A percentile compares a stretch with the other conserved stretches of the same genome.
phyloP scores from a whole-genome alignment of 2,113 vertebrate genomes.

The Plecturocebus donacophilus region DNA sequence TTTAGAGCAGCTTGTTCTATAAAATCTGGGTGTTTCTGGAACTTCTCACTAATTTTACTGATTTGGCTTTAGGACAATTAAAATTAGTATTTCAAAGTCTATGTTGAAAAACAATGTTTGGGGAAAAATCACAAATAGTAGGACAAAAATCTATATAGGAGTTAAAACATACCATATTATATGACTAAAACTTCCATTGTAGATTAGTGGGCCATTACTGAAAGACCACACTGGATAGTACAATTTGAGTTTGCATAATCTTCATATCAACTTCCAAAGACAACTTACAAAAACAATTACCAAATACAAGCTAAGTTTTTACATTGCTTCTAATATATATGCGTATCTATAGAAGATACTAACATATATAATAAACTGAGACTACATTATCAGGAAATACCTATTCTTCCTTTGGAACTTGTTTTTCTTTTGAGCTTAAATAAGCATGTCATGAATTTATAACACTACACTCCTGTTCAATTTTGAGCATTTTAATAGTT shows the following conservation, averaged over 20 bases:
- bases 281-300: neutral
- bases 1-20: neutral
- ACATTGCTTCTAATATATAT: neutral
- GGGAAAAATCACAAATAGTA: neutral
- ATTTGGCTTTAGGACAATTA: neutral
- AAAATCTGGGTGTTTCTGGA: neutral
- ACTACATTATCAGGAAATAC: neutral
- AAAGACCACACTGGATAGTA: neutral
- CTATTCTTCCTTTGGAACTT: neutral
- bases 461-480: neutral
- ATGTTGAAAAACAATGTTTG: neutral
- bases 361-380: neutral
- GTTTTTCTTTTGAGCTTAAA: conserved; percentile 7
- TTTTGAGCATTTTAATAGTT: neutral
- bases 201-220: neutral
- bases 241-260: neutral
- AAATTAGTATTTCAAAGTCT: conserved; percentile 18
- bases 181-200: neutral
- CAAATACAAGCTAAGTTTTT: neutral
- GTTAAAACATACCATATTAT: neutral
- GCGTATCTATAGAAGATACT: neutral
- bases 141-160: neutral
- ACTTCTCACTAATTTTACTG: neutral
- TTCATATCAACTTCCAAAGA: neutral
- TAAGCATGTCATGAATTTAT: neutral